Conservation (phyloP, 37 sponge, comb jelly and placozoan genomes). For the Chondrosia reniformis region DNA sequence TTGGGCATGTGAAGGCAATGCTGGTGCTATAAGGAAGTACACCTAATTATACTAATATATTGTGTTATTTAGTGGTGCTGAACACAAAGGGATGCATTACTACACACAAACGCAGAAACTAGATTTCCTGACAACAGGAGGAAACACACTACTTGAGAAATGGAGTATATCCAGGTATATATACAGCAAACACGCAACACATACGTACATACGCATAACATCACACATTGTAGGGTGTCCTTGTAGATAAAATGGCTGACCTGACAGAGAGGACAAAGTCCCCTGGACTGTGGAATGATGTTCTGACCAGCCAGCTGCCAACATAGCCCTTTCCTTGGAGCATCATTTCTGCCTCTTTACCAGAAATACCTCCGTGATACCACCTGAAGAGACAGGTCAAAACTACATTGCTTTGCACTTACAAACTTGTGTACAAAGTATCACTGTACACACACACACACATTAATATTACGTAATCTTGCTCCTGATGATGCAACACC, state of each 20-base stretch:
- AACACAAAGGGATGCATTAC: no score
- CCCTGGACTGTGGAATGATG: conserved; percentile 50
- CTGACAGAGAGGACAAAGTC: conserved; percentile 50
- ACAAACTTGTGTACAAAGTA: neutral
- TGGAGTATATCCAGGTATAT: neutral
- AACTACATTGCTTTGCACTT: neutral
- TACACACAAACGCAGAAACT: no score
- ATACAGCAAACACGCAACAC: no score
- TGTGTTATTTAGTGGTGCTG: no score
- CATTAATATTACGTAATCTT: neutral
- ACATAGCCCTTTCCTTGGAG: conserved; percentile 39
- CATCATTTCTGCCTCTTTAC: conserved; percentile 56
- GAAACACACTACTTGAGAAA: neutral
- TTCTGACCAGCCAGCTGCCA: conserved; percentile 60
- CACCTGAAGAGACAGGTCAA: conserved; percentile 1
- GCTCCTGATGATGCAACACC: neutral
- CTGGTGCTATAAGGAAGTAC: no score
- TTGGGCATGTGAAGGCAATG: no score
- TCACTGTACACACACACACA: conserved; percentile 27
- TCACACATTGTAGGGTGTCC: conserved; percentile 21
- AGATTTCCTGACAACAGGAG: no score
- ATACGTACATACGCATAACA: conserved; percentile 1
- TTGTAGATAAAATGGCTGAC: neutral
- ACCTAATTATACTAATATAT: no score
- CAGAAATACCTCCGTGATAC: conserved; percentile 34